A percentile compares a stretch with the other conserved stretches of the same genome.
Evolutionary conservation across 2,888 invertebrate genomes (phyloP).

Genomic region (Tachina lurida): DNA sequence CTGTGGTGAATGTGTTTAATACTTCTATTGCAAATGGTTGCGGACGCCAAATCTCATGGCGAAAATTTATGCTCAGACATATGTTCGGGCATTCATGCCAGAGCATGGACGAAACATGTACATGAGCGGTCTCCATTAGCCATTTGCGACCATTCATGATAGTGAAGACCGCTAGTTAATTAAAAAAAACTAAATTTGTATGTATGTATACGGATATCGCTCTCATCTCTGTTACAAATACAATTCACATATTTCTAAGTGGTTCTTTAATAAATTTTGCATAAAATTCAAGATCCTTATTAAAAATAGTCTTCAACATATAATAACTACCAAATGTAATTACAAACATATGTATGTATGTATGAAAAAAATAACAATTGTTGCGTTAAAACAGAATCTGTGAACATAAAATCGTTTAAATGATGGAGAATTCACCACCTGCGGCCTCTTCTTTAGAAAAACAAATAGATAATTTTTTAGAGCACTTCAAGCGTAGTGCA

Average conservation of each 20-base stretch:
- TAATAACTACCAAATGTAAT: conserved; percentile 33
- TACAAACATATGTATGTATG: conserved; percentile 16
- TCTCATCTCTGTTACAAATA: neutral
- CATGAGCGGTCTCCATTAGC: too few species aligned
- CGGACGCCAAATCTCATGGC: too few species aligned
- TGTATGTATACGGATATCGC: neutral
- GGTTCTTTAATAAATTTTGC: conserved; percentile 8
- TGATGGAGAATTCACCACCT: conserved; percentile 85
- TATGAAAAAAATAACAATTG: conserved; percentile 29
- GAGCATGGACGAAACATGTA: too few species aligned
- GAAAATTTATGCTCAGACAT: too few species aligned
- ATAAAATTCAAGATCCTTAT: conserved; percentile 39
- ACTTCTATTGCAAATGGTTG: too few species aligned
- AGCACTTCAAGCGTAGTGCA: conserved; percentile 91
- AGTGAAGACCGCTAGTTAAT: too few species aligned
- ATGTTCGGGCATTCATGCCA: too few species aligned
- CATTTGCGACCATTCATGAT: too few species aligned
- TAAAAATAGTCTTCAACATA: conserved; percentile 42
- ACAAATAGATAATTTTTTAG: conserved; percentile 92
- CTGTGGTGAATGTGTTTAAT: too few species aligned
- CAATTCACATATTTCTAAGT: conserved; percentile 2
- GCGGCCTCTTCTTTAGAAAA: conserved; percentile 87
- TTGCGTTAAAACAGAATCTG: neutral
- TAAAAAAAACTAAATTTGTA: too few species aligned
- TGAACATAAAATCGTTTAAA: conserved; percentile 23